Evolutionary conservation across 2,113 vertebrate genomes (phyloP).

Genomic region (Tachysurus vachellii): DNA sequence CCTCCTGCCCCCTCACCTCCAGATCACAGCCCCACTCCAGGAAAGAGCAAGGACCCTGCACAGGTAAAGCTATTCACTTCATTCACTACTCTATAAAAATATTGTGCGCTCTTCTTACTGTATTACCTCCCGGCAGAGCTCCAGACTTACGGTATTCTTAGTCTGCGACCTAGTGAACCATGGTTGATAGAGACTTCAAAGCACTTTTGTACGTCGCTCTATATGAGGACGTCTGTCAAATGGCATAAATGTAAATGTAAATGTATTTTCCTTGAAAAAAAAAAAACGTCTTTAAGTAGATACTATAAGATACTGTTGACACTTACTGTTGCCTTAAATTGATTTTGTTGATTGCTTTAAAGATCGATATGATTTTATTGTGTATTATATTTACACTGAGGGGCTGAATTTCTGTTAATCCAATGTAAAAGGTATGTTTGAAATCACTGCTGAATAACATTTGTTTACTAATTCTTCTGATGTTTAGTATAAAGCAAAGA

Average conservation of each 20-base stretch:
- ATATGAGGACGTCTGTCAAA: too few species aligned
- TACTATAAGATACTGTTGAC: not conserved
- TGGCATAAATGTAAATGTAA: too few species aligned
- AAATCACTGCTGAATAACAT: not conserved
- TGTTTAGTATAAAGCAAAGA: not conserved
- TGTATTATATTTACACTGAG: not conserved
- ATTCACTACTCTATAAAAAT: not conserved
- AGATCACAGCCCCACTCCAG: slow-evolving; percentile 70
- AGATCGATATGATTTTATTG: not conserved
- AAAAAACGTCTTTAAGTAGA: not conserved
- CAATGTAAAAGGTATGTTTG: not conserved
- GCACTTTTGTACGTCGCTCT: too few species aligned
- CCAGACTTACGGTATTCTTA: too few species aligned
- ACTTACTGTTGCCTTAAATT: not conserved
- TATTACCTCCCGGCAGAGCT: too few species aligned
- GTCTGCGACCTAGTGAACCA: too few species aligned
- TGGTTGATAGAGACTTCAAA: too few species aligned
- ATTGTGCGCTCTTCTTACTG: too few species aligned
- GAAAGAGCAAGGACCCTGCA: slow-evolving; percentile 74
- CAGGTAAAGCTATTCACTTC: slow-evolving; percentile 66
- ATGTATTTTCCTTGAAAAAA: not conserved
- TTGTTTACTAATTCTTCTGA: not conserved
- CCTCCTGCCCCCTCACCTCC: slow-evolving; percentile 73
- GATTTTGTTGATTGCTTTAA: too few species aligned
- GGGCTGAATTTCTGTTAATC: not conserved